Conservation (phyloP, 2,888 invertebrate species). For the Cephus pygmeus region DNA sequence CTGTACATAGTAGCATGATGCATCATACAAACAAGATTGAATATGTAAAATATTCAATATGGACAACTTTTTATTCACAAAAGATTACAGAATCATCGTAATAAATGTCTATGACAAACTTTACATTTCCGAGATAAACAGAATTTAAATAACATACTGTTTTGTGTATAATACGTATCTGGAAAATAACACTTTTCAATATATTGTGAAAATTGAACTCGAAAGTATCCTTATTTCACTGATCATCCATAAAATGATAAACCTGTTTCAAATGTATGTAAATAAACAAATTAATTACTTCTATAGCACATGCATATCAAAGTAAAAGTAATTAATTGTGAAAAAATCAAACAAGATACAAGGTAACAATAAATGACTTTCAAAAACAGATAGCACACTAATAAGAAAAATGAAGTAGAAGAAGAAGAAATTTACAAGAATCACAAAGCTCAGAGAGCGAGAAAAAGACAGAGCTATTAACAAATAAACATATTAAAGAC, state of each 20-base stretch:
- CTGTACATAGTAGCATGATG: neutral
- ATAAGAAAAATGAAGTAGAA: no score
- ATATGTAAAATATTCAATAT: neutral
- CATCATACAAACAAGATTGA: neutral
- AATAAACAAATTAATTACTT: no score
- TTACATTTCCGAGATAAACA: neutral
- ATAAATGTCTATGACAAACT: neutral
- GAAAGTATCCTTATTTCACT: no score
- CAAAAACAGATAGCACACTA: constrained; percentile 17
- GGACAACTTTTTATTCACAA: neutral
- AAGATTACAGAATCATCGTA: neutral
- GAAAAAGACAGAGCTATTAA: no score
- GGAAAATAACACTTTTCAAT: neutral
- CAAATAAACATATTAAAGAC: no score
- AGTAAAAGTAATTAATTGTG: constrained; percentile 18
- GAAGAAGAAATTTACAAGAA: no score
- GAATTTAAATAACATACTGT: neutral
- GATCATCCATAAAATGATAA: no score
- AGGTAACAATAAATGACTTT: constrained; percentile 12
- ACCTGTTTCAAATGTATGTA: no score
- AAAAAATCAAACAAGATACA: constrained; percentile 7
- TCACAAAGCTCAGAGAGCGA: no score
- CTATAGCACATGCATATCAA: neutral
- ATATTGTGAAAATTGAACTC: no score
- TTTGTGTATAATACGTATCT: neutral